These are phyloP conservation scores for Champsocephalus gunnari DNA, from an alignment of 2,797 vertebrate genomes.

Conservation along the genomic window DNA sequence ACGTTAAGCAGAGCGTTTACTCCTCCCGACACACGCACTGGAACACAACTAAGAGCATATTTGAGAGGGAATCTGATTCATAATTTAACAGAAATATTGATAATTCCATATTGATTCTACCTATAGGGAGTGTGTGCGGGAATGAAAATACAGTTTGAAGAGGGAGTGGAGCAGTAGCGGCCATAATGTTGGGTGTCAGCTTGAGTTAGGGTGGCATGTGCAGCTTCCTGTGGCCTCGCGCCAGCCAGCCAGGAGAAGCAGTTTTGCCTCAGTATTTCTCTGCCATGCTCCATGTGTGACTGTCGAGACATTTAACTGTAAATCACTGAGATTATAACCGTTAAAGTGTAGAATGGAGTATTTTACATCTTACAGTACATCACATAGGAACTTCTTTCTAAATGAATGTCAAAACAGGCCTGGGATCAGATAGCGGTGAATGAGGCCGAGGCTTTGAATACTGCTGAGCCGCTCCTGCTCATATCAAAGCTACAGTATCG, in stretches of 20 bases:
- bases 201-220: constrained; percentile 49
- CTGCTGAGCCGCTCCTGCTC: constrained; percentile 3
- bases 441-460: constrained; percentile 22
- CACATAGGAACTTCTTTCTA: background rate
- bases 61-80: constrained; percentile 24
- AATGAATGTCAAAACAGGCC: constrained; percentile 14
- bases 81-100: constrained; percentile 37
- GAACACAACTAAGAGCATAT: constrained; percentile 16
- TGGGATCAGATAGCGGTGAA: constrained; percentile 22
- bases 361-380: background rate
- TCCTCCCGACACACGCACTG: constrained; percentile 1
- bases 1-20: constrained; percentile 52
- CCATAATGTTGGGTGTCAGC: constrained; percentile 43
- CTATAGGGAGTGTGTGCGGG: background rate
- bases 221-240: constrained; percentile 24
- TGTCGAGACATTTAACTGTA: constrained; percentile 27
- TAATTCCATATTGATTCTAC: constrained; percentile 18
- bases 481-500: constrained; percentile 22
- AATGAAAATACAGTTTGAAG: constrained; percentile 13
- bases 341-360: background rate
- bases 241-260: constrained; percentile 37
- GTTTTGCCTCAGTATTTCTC: constrained; percentile 26
- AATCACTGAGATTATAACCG: constrained; percentile 11
- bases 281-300: constrained; percentile 23
- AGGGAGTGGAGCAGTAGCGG: constrained; percentile 35